A percentile compares a stretch with the other conserved stretches of the same genome.
These are phyloP conservation scores for Drosophila nikananu DNA, from an alignment of 1,140 invertebrate genomes.

Conservation along the genomic window DNA sequence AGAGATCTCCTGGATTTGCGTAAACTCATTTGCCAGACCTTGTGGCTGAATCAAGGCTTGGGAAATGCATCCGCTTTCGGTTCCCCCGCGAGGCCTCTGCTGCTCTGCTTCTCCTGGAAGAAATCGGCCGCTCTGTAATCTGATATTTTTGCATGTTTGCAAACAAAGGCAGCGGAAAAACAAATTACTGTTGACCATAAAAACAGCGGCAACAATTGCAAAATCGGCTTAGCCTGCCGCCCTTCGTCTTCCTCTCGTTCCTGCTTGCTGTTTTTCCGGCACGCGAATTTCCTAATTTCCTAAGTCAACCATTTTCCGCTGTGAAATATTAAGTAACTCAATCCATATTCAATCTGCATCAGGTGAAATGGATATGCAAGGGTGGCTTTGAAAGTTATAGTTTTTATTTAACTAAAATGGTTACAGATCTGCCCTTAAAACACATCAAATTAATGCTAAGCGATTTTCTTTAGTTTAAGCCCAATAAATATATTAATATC, in stretches of 20 bases:
- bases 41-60: conserved; percentile 35
- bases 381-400: background rate
- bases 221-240: conserved; percentile 69
- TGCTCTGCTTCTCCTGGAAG: conserved; percentile 9
- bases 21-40: conserved; percentile 66
- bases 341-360: conserved; percentile 23
- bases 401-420: background rate
- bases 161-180: conserved; percentile 74
- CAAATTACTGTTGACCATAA: conserved; percentile 79
- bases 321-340: conserved; percentile 55
- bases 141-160: conserved; percentile 74
- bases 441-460: background rate
- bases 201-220: conserved; percentile 77
- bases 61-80: conserved; percentile 23
- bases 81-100: conserved; percentile 1
- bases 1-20: conserved; percentile 60
- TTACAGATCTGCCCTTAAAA: background rate
- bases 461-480: background rate
- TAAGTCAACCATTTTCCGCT: conserved; percentile 47
- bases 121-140: conserved; percentile 64
- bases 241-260: conserved; percentile 9
- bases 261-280: conserved; percentile 63
- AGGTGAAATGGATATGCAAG: conserved; percentile 34
- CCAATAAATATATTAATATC: background rate
- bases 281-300: conserved; percentile 64